Evolutionary conservation across 2,113 vertebrate genomes (phyloP).

Genomic region (Ondatra zibethicus): DNA sequence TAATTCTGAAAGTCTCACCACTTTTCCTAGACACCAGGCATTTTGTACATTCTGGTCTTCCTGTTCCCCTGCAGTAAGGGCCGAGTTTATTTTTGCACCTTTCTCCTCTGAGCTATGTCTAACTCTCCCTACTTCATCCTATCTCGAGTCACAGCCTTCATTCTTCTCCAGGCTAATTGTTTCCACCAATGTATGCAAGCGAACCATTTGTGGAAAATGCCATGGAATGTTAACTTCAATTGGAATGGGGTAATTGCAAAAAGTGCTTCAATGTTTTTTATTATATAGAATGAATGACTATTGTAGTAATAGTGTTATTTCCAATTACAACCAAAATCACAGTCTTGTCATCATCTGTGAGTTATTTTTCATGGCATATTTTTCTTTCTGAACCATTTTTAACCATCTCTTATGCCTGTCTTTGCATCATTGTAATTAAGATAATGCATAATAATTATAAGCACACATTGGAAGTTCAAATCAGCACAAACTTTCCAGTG

Average conservation of each 20-base stretch:
- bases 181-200: conserved; percentile 87
- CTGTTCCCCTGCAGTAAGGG: not conserved
- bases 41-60: not conserved
- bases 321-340: conserved; percentile 52
- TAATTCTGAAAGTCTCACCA: not conserved
- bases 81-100: not conserved
- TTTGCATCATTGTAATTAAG: conserved; percentile 79
- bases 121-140: conserved; percentile 73
- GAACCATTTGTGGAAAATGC: conserved; percentile 84
- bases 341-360: not conserved
- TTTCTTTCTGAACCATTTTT: conserved; percentile 45
- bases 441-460: conserved; percentile 83
- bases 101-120: not conserved
- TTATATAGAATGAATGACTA: conserved; percentile 82
- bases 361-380: conserved; percentile 60
- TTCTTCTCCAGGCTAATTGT: conserved; percentile 85
- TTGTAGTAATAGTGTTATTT: conserved; percentile 83
- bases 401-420: not conserved
- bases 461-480: conserved; percentile 74
- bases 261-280: conserved; percentile 75
- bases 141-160: conserved; percentile 78
- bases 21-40: not conserved
- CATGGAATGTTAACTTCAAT: conserved; percentile 88
- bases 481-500: not conserved
- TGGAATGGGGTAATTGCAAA: conserved; percentile 80